Percentiles rank a stretch among this genome's conserved stretches.
Evolutionary conservation across 2,888 invertebrate species (phyloP).

Genomic region (Xestia sexstrigata): DNA sequence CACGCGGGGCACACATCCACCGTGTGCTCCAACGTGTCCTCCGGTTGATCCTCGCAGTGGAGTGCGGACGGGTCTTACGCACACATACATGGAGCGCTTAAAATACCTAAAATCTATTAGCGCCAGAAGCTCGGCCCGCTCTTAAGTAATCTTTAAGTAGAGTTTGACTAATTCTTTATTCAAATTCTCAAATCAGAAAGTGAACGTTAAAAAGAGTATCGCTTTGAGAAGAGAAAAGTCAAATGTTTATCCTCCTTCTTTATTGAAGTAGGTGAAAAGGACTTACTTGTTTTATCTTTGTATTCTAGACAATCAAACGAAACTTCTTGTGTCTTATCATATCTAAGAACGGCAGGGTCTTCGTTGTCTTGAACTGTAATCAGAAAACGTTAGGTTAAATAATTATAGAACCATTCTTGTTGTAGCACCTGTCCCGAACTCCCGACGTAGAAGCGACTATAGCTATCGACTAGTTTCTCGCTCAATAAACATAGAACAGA

Average conservation of each 20-base stretch:
- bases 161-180: not conserved
- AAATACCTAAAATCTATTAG: too few relatives aligned
- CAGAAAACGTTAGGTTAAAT: not conserved
- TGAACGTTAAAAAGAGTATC: not conserved
- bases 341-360: not conserved
- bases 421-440: not conserved
- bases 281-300: not conserved
- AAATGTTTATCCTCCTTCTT: not conserved
- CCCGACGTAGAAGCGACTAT: not conserved
- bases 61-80: too few relatives aligned
- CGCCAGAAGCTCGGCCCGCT: too few relatives aligned
- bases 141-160: not conserved
- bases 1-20: too few relatives aligned
- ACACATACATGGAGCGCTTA: too few relatives aligned
- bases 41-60: too few relatives aligned
- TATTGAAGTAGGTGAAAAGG: not conserved
- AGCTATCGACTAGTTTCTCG: not conserved
- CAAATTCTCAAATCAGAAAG: not conserved
- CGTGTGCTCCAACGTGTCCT: too few relatives aligned
- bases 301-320: not conserved
- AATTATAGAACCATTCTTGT: not conserved
- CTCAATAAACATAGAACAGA: not conserved
- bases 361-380: slow-evolving; percentile 13
- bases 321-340: not conserved
- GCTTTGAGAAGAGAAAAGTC: not conserved